A percentile compares a stretch with the other conserved stretches of the same genome.
Conservation (phyloP, 2,888 invertebrate species). For the Cerastis rubricosa region DNA sequence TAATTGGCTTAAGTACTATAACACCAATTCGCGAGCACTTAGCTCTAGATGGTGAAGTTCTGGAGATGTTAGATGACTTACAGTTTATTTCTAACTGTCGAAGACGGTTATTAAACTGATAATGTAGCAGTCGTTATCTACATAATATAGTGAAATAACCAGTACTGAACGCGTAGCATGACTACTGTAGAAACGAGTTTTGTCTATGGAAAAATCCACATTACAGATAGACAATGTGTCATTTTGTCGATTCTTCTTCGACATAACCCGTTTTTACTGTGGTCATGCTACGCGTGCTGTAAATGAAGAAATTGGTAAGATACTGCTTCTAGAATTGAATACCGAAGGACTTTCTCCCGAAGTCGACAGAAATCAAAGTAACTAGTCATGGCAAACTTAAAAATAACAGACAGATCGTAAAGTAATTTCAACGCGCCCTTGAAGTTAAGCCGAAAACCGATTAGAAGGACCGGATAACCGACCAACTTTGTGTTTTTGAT, state of each 20-base stretch:
- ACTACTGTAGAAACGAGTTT: too few species aligned
- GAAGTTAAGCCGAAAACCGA: conserved; percentile 41
- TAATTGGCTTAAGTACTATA: conserved; percentile 63
- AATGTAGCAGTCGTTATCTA: background rate
- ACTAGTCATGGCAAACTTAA: conserved; percentile 13
- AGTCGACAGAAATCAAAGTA: background rate
- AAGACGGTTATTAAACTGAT: background rate
- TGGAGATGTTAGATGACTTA: conserved; percentile 19
- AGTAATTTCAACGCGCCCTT: conserved; percentile 6
- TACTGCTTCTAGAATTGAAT: background rate
- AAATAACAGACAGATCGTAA: conserved; percentile 25
- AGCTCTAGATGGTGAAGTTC: conserved; percentile 34
- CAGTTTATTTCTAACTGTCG: background rate
- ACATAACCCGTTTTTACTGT: too few species aligned
- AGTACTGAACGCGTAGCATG: too few species aligned
- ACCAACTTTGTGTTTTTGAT: conserved; percentile 48
- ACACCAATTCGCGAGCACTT: conserved; percentile 34
- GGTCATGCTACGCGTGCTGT: too few species aligned
- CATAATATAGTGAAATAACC: background rate
- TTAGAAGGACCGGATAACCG: conserved; percentile 19
- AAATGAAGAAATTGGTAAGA: background rate
- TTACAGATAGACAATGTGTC: too few species aligned
- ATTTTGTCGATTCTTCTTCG: too few species aligned
- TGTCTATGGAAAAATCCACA: too few species aligned
- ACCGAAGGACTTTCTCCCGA: background rate